Conservation (phyloP, 2,797 vertebrate genomes). For the Aeoliscus strigatus region DNA sequence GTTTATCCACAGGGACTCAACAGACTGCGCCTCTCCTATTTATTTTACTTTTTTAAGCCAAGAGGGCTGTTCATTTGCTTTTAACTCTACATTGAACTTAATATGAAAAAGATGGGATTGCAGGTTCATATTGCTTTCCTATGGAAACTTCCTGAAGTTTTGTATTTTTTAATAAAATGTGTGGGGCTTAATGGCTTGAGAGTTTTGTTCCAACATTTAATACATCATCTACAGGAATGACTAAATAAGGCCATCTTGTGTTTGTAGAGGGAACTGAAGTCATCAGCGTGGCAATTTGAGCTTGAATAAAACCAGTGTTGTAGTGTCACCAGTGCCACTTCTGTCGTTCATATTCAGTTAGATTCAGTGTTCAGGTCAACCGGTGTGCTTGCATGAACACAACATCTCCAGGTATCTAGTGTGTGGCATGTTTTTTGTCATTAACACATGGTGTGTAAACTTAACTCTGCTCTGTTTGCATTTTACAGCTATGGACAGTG, state of each 20-base stretch:
- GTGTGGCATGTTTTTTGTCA: no score
- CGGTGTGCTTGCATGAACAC: no score
- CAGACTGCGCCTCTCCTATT: conserved; percentile 46
- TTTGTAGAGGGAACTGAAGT: neutral
- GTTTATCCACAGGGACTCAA: conserved; percentile 51
- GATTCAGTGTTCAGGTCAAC: no score
- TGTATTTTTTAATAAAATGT: conserved; percentile 76
- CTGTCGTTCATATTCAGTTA: no score
- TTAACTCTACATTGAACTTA: conserved; percentile 60
- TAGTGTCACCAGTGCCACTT: no score
- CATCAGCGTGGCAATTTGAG: neutral
- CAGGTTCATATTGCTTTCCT: conserved; percentile 89
- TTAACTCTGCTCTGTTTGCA: no score
- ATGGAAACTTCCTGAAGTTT: conserved; percentile 92
- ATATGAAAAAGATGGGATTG: conserved; percentile 85
- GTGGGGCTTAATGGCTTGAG: conserved; percentile 14
- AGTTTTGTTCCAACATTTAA: conserved; percentile 7
- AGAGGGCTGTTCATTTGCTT: conserved; percentile 46
- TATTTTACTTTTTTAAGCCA: conserved; percentile 42
- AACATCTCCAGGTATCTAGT: no score
- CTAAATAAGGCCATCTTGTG: conserved; percentile 9
- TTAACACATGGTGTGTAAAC: no score
- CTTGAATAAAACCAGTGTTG: no score
- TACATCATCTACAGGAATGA: neutral
- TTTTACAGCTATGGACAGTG: no score